A percentile compares a stretch with the other conserved stretches of the same genome.
Evolutionary conservation across 2,797 vertebrate genomes (phyloP).

Genomic region (Neoniphon sammara): DNA sequence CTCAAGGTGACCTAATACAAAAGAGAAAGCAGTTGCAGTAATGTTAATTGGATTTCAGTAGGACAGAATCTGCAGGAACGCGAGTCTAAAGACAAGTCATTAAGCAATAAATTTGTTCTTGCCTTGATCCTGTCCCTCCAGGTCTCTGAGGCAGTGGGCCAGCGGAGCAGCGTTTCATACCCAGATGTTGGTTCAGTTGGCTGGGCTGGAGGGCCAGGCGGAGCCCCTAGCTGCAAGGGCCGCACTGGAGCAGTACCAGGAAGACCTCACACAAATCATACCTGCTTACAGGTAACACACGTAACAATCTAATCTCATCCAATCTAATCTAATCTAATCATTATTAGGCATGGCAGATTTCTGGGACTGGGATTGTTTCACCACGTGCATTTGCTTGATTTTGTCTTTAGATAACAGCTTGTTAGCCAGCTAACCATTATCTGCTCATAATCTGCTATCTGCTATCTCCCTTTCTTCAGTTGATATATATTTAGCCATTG

Average conservation of each 20-base stretch:
- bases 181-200: slow-evolving; percentile 79
- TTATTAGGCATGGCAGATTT: no score
- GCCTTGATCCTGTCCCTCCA: slow-evolving; percentile 18
- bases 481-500: no score
- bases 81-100: not conserved
- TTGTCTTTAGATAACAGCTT: no score
- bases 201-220: slow-evolving; percentile 61
- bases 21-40: not conserved
- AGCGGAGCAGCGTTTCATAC: slow-evolving; percentile 75
- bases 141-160: slow-evolving; percentile 78
- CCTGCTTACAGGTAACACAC: slow-evolving; percentile 71
- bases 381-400: no score
- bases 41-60: not conserved
- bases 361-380: no score
- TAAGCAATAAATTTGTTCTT: not conserved
- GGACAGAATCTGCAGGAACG: not conserved
- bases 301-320: not conserved
- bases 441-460: no score
- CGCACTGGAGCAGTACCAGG: slow-evolving; percentile 73
- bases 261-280: slow-evolving; percentile 74
- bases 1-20: slow-evolving; percentile 63
- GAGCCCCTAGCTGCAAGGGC: slow-evolving; percentile 67
- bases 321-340: no score
- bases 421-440: no score
- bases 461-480: no score